Base-by-base conservation (phyloP, 2,113 vertebrate species). In the Gymnogyps californianus region DNA sequence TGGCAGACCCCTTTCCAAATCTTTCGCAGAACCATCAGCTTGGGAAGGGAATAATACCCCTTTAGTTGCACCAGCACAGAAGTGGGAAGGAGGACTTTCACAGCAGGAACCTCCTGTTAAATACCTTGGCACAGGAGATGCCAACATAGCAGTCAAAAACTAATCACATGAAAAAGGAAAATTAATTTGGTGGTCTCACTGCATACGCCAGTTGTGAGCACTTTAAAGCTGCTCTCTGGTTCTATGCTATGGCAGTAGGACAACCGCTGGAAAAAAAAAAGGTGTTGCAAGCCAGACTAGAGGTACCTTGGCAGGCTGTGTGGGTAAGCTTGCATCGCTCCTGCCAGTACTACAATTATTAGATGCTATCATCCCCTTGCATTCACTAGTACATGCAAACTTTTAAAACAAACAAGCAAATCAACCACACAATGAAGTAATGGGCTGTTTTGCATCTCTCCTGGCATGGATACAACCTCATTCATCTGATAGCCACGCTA, bases 371-470 rank as follows among this genome's bases (percentile, higher is more conserved):
- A 94, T 75, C 71, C 81, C 87, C 84, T 84, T 10, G 26, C 74
- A 94, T 97, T 96, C 95, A 93, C 70, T 42, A 94, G 40, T 87
- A 96, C 94, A 97, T 88, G 87, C 95, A 96, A 96, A 97, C 93
- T 95, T 94, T 96, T 94, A 96, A 97, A 96, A 97, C 93, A 97
- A 97, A 97, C 97, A 97, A 96, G 95, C 94, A 95, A 95, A 96
- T 62, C 94, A 94, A 96, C 93, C 95, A 80, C 95, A 93, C 95
- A 96, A 91, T 94, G 95, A 96, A 96, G 94, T 97, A 97, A 96
- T 91, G 91, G 89, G 89, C 91, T 96, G 91, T 31, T 95, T 75
- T 93, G 90, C 93, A 90, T 96, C 85, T 94, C 72, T 70, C 62
- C 90, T 97, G 96, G 92, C 94, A 95, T 0, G 0, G 59, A 78